A percentile compares a stretch with the other conserved stretches of the same genome.
phyloP scores from a whole-genome alignment of 2,797 vertebrate species.

The Pyrocephalus nanus region DNA sequence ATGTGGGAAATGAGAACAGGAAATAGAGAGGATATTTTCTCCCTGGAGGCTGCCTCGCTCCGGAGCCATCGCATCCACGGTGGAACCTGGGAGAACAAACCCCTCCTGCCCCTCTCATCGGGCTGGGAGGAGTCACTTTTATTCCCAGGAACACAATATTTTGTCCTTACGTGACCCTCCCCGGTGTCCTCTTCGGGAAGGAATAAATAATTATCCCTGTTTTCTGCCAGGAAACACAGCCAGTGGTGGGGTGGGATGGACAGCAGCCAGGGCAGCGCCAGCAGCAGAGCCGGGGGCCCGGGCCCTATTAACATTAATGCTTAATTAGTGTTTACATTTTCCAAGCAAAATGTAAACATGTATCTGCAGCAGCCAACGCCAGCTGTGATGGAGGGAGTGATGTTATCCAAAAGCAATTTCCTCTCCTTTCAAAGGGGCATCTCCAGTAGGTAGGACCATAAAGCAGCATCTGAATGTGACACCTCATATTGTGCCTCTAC shows the following conservation, averaged over 20 bases:
- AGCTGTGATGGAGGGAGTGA: conserved; percentile 5
- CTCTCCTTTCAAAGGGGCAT: conserved; percentile 32
- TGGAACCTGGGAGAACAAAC: not conserved
- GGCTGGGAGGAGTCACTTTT: not conserved
- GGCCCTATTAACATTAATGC: conserved; percentile 53
- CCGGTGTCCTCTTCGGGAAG: not conserved
- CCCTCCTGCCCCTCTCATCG: not conserved
- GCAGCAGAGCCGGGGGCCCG: not conserved
- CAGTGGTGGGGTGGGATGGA: conserved; percentile 33
- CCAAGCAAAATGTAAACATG: conserved; percentile 34
- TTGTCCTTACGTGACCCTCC: conserved; percentile 32
- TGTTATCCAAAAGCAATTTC: conserved; percentile 55
- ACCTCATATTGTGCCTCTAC: not conserved
- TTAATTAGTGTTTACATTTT: conserved; percentile 66
- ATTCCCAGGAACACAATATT: conserved; percentile 11
- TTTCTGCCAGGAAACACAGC: conserved; percentile 56
- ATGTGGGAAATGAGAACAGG: not conserved
- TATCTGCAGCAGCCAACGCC: conserved; percentile 20
- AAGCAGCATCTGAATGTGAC: not conserved
- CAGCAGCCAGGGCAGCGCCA: conserved; percentile 49
- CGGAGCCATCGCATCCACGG: not conserved
- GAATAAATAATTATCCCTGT: conserved; percentile 28
- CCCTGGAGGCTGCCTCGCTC: not conserved
- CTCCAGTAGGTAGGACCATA: conserved; percentile 29
- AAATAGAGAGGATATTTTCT: not conserved